Base-by-base conservation (phyloP, 2,888 invertebrate genomes). In the Ennomos quercinarius region DNA sequence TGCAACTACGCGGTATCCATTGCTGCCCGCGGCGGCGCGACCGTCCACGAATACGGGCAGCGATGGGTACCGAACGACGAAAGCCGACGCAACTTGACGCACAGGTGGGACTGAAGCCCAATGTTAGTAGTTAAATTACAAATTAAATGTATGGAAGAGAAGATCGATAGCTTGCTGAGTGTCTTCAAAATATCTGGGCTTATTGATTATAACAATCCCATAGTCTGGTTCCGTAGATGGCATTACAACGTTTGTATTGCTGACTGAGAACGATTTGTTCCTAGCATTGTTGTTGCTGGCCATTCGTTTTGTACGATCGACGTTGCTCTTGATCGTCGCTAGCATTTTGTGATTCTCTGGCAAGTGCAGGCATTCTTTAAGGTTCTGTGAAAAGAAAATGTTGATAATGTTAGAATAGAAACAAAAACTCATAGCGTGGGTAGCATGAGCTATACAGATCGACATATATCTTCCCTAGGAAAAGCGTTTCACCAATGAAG, bases 221-320 rank as follows among this genome's bases (percentile, higher is more conserved):
- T 89, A 93, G 65, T 91, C 88, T 0, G 90, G 91, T 57, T 93
- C 89, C 3, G 89, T 56, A 0, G 87, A 77, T 1, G 93, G 93
- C 50, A 87, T 53, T 8, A 75, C 48, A 12, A 68, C 54, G 39
- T 52, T 66, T 42, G 39, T 48, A 49, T 66, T 70, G 13, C 55
- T 67, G 13, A 65, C 61, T 6, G 64, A 68, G 44, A 75, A 77
- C 60, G 27, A 27, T 27, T 83, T 88, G 64, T 74, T 80, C 56
- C 76, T 81, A 1, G 72, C 63, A 61, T 87, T 89, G 0, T 66
- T 74, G 0, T 87, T 89, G 0, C 66, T 74, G 0, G 79, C 71
- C 89, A 91, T 92, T 48, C 87, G 80, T 44, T 83, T 86, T 65
- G 78, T 80, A 59, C 90, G 78, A 17, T 82, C 80, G 4, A 89